Conservation (phyloP, 2,113 vertebrate species). For the Mirza zaza region DNA sequence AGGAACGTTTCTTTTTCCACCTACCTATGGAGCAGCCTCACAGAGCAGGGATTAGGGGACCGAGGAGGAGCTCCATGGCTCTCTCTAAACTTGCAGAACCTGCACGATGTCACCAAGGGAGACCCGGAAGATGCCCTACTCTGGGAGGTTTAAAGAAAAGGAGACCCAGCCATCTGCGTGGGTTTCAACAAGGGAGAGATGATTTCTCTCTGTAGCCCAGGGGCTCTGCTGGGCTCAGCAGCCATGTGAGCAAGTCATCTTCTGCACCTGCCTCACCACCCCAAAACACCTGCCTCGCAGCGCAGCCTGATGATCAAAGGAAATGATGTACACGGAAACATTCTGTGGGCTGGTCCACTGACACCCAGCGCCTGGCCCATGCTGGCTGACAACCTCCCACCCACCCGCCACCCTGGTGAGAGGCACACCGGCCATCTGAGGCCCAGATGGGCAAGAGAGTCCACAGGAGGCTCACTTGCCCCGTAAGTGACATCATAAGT, state of each 20-base stretch:
- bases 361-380: not conserved
- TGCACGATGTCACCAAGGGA: not conserved
- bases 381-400: not conserved
- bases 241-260: not conserved
- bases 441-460: not conserved
- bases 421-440: not conserved
- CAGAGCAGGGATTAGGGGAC: not conserved
- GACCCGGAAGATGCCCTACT: not conserved
- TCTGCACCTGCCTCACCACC: not conserved
- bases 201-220: not conserved
- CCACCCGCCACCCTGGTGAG: too few relatives aligned
- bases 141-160: not conserved
- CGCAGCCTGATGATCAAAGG: not conserved
- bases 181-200: not conserved
- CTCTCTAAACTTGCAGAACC: not conserved
- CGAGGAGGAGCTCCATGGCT: not conserved
- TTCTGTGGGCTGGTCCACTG: not conserved
- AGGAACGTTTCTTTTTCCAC: not conserved
- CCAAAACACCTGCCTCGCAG: not conserved
- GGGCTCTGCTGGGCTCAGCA: not conserved
- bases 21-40: not conserved
- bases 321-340: not conserved
- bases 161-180: not conserved
- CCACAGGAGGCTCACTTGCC: not conserved
- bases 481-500: not conserved